These are phyloP conservation scores for Hydrolagus affinis DNA, from an alignment of 2,113 vertebrate species.

Conservation along the genomic window DNA sequence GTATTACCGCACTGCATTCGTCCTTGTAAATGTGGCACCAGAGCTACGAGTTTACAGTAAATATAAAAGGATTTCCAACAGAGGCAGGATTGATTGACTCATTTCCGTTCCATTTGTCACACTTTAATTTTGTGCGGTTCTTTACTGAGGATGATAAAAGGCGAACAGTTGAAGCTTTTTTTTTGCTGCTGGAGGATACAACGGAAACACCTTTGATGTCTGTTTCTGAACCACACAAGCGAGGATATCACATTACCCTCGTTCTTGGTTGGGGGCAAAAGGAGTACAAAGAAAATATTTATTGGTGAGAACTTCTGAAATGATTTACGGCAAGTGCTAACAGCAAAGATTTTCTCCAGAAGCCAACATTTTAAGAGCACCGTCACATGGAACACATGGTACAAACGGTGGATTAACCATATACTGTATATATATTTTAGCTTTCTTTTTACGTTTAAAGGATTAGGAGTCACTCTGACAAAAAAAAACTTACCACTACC, in stretches of 20 bases:
- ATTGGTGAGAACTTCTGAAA: neutral
- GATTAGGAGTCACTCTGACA: neutral
- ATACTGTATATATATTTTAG: no score
- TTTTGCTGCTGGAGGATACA: neutral
- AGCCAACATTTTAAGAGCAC: neutral
- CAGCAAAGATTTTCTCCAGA: neutral
- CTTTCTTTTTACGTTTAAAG: neutral
- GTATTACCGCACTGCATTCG: neutral
- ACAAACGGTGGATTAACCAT: neutral
- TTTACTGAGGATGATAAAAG: neutral
- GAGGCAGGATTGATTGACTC: neutral
- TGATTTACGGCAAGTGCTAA: neutral
- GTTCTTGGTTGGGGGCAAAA: neutral
- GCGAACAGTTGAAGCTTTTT: neutral
- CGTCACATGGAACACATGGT: neutral
- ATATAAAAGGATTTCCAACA: neutral
- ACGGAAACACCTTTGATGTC: neutral
- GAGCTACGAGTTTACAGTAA: neutral
- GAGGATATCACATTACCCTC: conserved; percentile 10
- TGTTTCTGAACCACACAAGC: neutral
- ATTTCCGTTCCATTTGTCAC: neutral
- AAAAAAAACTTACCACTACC: neutral
- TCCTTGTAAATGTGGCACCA: neutral
- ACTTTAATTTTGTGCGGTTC: neutral
- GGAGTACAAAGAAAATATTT: neutral